Base-by-base conservation (phyloP, 2,888 invertebrate genomes). In the Drosophila monieri region DNA sequence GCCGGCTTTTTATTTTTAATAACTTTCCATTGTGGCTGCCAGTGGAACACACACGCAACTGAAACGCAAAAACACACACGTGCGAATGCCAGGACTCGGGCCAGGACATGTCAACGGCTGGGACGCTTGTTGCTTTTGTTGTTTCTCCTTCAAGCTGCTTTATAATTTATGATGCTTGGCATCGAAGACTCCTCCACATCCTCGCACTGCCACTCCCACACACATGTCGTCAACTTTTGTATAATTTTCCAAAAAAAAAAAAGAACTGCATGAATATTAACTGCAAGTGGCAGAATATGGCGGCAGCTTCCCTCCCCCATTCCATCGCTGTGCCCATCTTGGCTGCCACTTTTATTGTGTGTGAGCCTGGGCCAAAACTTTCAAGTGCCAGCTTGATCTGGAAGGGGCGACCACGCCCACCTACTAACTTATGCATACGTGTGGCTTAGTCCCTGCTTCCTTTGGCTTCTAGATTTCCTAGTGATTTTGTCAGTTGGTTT, bases 181-280 rank as follows among this genome's bases (percentile, higher is more conserved):
- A 77, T 81, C 76, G 84, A 78, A 66, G 74, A 76, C 80, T 70
- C 56, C 73, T 65, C 61, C 43, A 27, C 27, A 32, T 12, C 27
- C 61, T n/a, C 27, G 2, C 57, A 25, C 44, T 14, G 18, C 4
- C 18, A 12, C 25, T 18, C 53, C 18, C 15, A 32, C 73, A 65
- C 84, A 81, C 70, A 78, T 76, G 83, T 73, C 85, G 74, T 76
- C 73, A 79, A 73, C 54, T 73, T 76, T 60, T 55, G 74, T 76
- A 73, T 79, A 77, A 77, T 85, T 81, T 81, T 79, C 72, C 70
- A 75, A 81, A 76, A 74, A 73, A 77, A 76, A 73, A 80, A 80
- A 80, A 80, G 80, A 80, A 85, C 64, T 84, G 84, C 86, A 84
- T 83, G 84, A 83, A 85, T 84, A 84, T 84, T 85, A 84, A 83